These are phyloP conservation scores for Gadus chalcogrammus DNA, from an alignment of 2,113 vertebrate species.

Conservation along the genomic window DNA sequence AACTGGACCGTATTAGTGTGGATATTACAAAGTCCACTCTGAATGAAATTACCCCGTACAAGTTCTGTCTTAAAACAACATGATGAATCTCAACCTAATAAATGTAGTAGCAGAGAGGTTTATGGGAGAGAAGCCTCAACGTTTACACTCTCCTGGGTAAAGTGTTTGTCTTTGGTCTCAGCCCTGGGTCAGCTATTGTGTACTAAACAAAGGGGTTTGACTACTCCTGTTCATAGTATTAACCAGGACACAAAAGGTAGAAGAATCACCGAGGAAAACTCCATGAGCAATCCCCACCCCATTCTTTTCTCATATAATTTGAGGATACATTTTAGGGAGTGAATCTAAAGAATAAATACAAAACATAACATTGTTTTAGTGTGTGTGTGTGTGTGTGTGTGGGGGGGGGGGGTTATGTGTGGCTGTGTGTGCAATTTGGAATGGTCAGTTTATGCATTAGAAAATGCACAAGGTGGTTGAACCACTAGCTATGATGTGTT, in stretches of 20 bases:
- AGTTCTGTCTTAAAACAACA: not conserved
- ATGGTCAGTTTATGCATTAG: constrained; percentile 21
- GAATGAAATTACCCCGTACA: not conserved
- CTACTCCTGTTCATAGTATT: constrained; percentile 7
- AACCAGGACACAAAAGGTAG: too few species aligned
- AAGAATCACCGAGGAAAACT: too few species aligned
- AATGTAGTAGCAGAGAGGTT: too few species aligned
- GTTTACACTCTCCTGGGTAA: not conserved
- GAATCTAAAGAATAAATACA: too few species aligned
- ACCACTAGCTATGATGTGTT: constrained; percentile 15
- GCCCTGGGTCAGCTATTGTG: constrained; percentile 21
- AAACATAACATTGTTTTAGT: not conserved
- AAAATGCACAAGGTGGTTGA: not conserved
- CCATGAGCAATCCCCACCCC: too few species aligned
- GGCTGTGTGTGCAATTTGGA: not conserved
- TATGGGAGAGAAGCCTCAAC: too few species aligned
- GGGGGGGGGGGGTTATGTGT: too few species aligned
- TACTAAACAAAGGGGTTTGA: constrained; percentile 39
- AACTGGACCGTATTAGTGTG: too few species aligned
- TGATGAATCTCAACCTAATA: not conserved
- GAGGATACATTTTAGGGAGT: not conserved
- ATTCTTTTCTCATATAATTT: too few species aligned
- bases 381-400: not conserved
- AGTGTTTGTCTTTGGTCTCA: constrained; percentile 42
- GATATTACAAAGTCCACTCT: too few species aligned